Percentiles rank a stretch among this genome's conserved stretches.
phyloP scores from a whole-genome alignment of 1,140 invertebrate species.

The Paracyclopina nana region DNA sequence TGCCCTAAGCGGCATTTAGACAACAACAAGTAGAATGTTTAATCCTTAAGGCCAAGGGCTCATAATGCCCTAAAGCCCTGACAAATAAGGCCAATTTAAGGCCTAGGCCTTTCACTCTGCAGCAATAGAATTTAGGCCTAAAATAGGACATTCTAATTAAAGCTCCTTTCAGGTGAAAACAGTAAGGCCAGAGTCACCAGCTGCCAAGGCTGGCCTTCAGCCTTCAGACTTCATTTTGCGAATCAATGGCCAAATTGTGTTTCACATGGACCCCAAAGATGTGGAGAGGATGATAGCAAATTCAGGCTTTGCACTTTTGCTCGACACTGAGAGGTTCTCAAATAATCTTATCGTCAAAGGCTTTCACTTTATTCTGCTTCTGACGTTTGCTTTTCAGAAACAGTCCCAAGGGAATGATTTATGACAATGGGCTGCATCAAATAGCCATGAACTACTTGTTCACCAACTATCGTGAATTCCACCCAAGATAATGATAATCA shows the following conservation, averaged over 20 bases:
- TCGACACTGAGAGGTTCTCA: not conserved
- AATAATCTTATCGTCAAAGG: not conserved
- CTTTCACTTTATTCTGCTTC: not conserved
- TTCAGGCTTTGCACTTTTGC: not conserved
- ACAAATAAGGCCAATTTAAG: too few relatives aligned
- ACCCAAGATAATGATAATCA: too few relatives aligned
- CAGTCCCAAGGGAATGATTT: not conserved
- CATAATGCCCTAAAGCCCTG: too few relatives aligned
- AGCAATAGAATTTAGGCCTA: too few relatives aligned
- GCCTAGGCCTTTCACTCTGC: too few relatives aligned
- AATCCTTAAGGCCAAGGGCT: too few relatives aligned
- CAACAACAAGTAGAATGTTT: too few relatives aligned
- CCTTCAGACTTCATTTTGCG: not conserved
- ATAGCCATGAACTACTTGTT: not conserved
- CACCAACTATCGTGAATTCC: too few relatives aligned
- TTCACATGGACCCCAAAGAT: not conserved
- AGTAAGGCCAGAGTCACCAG: not conserved
- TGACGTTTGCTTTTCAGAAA: not conserved
- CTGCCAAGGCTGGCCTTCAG: not conserved
- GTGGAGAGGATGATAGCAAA: conserved; percentile 1
- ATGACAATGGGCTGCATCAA: not conserved
- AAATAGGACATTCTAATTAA: too few relatives aligned
- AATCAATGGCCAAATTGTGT: conserved; percentile 6
- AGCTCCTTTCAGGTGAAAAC: not conserved
- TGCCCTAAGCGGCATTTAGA: too few relatives aligned